Evolutionary conservation across 2,888 invertebrate species (phyloP), one percentile per base, ranked within the genome.

Genomic region (Platypus cylindrus): DNA sequence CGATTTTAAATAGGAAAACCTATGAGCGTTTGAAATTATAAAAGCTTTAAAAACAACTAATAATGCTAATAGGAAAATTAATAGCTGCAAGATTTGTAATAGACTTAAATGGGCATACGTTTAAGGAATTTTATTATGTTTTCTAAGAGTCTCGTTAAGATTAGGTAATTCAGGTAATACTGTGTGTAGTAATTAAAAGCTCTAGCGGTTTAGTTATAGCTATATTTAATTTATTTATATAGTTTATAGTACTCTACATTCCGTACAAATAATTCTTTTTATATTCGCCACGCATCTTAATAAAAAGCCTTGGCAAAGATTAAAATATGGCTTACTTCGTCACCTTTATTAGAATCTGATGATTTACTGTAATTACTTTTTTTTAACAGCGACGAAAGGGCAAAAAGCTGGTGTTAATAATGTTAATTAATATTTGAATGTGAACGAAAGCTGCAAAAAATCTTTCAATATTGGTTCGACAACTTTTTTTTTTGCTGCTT

Each of bases 341-440:
- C 49, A 59, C 59, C 51, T 58, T 65, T 68, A 68, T 68, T 67
- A 66, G 66, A 66, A 67, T 48, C 63, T 64, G 66, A 67, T 69
- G 68, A 69, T 69, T 69, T 68, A 68, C 68, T 65, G 65, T 69
- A 68, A 68, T 68, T 66, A 67, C 61, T 62, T 62, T 63, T 37
- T 63, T 61, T 57, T 53, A 48, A 47, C n/a, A n/a, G n/a, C n/a
- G n/a, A 33, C 48, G 53, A 61, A 59, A 60, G 62, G 56, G 59
- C 60, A 64, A 62, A n/a, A 24, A 60, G 61, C 60, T 58, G 61
- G 63, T 65, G 67, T 66, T 68, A 68, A 68, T 69, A 69, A 68
- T 64, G 66, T 68, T 69, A 68, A 69, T 69, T 69, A 69, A 68
- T 68, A 68, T 69, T 67, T 66, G 63, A 65, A 62, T 56, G 62